Conservation (phyloP, 2,797 vertebrate genomes). For the Manis pentadactyla region DNA sequence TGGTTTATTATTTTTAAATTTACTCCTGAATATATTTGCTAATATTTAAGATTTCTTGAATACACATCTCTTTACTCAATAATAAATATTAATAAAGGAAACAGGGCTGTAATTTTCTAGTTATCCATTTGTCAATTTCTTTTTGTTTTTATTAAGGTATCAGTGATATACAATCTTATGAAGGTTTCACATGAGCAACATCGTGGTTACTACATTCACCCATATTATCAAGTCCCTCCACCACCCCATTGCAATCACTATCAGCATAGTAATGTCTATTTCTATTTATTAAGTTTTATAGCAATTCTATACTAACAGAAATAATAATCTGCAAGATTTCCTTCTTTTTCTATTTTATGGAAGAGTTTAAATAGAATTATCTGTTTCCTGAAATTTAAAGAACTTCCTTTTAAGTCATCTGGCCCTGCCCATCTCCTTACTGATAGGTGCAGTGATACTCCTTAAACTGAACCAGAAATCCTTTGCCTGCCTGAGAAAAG, state of each 20-base stretch:
- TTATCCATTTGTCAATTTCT: background rate
- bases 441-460: background rate
- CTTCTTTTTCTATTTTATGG: background rate
- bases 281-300: background rate
- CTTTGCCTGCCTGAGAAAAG: background rate
- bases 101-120: background rate
- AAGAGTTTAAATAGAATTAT: constrained; percentile 6
- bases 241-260: no score
- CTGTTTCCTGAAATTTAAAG: background rate
- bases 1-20: constrained; percentile 40
- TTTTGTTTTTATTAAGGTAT: no score
- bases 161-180: no score
- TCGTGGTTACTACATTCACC: no score
- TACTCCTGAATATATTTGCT: constrained; percentile 6
- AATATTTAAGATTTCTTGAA: constrained; percentile 48
- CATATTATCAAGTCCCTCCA: no score
- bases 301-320: background rate
- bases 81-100: background rate
- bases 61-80: background rate
- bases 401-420: background rate
- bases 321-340: background rate
- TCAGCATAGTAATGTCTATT: background rate
- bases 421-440: background rate
- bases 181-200: background rate
- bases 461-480: constrained; percentile 1